Percentiles rank a stretch among this genome's conserved stretches.
These are phyloP conservation scores for Lepidothrix coronata DNA, from an alignment of 2,113 vertebrate genomes.

Conservation along the genomic window DNA sequence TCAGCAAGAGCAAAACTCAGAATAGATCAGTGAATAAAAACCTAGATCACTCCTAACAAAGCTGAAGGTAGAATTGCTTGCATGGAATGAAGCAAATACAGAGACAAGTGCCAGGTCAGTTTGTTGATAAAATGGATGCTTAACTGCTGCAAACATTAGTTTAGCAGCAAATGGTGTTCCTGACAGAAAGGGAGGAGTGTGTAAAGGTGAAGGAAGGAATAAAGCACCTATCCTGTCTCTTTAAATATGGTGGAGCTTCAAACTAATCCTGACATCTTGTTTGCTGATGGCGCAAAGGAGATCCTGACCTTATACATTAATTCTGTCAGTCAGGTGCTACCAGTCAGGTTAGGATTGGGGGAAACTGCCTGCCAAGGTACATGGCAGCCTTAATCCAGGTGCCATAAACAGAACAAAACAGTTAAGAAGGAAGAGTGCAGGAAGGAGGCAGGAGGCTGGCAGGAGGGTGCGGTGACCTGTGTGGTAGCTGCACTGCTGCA, in stretches of 20 bases:
- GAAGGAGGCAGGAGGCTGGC: not conserved
- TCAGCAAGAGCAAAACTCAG: not conserved
- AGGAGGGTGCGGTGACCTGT: not conserved
- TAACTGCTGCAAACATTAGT: not conserved
- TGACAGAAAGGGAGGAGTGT: not conserved
- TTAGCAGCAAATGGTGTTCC: not conserved
- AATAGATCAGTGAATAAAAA: not conserved
- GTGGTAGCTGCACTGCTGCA: not conserved
- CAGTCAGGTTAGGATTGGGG: not conserved
- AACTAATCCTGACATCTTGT: not conserved
- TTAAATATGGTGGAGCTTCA: not conserved
- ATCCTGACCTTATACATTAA: not conserved
- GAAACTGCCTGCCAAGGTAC: not conserved
- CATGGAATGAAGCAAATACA: not conserved
- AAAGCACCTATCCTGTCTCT: not conserved
- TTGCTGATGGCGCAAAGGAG: not conserved
- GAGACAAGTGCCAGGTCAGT: not conserved
- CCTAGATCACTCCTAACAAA: not conserved
- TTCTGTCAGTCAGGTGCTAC: not conserved
- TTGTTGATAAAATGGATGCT: not conserved
- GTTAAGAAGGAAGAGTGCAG: accelerated
- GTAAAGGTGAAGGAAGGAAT: not conserved
- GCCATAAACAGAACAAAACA: not conserved
- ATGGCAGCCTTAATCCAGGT: not conserved
- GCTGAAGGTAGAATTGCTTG: not conserved